These are phyloP conservation scores for Rana temporaria DNA, from an alignment of 2,113 vertebrate genomes.

Conservation along the genomic window DNA sequence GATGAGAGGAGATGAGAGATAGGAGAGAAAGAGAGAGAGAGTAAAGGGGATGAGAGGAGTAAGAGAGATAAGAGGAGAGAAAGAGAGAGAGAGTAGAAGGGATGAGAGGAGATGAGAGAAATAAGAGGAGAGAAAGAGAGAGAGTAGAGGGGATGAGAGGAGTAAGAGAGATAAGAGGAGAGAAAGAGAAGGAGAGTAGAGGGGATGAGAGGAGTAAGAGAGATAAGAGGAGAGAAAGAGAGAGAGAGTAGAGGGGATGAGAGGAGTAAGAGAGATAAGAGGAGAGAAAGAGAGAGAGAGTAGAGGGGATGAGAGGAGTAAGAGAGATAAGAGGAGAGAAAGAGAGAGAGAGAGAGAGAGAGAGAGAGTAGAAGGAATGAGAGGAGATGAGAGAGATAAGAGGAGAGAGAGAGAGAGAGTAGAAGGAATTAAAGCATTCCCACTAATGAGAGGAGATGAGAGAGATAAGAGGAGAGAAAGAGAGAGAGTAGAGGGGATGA, in stretches of 20 bases:
- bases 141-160: neutral
- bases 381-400: no score
- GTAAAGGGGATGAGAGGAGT: neutral
- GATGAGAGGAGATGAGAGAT: no score
- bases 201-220: neutral
- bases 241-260: neutral
- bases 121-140: neutral
- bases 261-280: no score
- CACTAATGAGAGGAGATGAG: no score
- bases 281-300: neutral
- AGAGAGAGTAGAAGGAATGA: neutral
- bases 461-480: neutral
- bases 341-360: no score
- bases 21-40: neutral
- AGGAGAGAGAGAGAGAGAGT: neutral
- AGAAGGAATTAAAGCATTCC: no score
- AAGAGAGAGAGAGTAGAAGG: neutral
- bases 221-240: neutral
- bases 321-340: neutral
- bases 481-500: no score
- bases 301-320: no score
- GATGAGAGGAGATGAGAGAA: no score
- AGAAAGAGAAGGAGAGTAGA: no score
- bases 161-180: no score
- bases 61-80: neutral